Conservation (phyloP, 1,140 invertebrate species). For the Oedothorax gibbosus region DNA sequence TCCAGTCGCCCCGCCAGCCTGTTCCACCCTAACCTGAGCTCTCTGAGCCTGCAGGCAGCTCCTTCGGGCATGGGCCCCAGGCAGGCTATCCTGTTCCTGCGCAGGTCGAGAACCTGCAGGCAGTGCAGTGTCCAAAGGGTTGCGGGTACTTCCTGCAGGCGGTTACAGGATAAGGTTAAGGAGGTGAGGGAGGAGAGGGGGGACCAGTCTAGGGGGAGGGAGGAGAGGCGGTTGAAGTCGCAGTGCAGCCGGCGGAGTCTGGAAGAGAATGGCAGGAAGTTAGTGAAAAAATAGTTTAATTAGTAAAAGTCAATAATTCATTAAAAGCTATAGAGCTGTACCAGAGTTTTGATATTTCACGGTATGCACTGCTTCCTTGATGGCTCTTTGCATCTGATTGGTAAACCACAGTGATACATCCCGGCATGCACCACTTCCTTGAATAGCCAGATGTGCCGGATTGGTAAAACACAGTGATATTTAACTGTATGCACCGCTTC, state of each 20-base stretch:
- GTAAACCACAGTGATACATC: too few species aligned
- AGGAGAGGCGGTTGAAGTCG: conserved; percentile 34
- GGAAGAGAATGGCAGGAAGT: too few species aligned
- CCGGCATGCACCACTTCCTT: too few species aligned
- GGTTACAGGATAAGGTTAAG: conserved; percentile 34
- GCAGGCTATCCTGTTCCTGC: conserved; percentile 7
- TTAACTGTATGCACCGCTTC: too few species aligned
- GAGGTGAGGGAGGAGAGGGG: background rate
- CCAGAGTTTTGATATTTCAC: too few species aligned
- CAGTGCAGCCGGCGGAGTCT: conserved; percentile 31
- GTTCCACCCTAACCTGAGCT: conserved; percentile 15
- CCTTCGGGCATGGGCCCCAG: conserved; percentile 11
- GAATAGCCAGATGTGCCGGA: too few species aligned
- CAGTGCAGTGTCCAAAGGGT: conserved; percentile 26
- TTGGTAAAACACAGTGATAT: too few species aligned
- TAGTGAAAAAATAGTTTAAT: too few species aligned
- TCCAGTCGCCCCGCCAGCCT: conserved; percentile 25
- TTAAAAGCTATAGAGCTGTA: too few species aligned
- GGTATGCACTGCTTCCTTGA: too few species aligned
- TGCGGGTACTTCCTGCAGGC: conserved; percentile 3
- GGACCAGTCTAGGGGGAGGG: conserved; percentile 21
- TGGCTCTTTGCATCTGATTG: too few species aligned
- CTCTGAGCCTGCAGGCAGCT: conserved; percentile 10
- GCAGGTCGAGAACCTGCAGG: conserved; percentile 19
- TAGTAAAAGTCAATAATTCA: too few species aligned